Conservation (phyloP, 2,888 invertebrate genomes). For the Ophion obscuratus region DNA sequence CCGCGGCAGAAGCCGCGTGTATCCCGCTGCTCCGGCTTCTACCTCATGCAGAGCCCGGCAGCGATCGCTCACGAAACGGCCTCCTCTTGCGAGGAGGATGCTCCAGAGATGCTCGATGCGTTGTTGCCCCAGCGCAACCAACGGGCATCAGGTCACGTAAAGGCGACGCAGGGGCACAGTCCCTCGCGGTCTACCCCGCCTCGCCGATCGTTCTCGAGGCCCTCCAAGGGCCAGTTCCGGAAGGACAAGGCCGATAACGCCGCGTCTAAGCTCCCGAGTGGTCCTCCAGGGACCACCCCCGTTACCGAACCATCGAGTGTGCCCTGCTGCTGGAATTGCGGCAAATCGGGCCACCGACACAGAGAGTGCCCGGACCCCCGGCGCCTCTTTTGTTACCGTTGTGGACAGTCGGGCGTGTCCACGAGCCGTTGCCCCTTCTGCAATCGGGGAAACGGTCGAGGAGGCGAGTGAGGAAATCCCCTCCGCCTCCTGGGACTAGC, state of each 20-base stretch:
- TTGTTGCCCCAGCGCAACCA: too few species aligned
- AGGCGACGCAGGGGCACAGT: too few species aligned
- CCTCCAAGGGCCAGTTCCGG: not conserved
- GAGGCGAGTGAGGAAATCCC: constrained; percentile 25
- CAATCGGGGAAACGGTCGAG: constrained; percentile 4
- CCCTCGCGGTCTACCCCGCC: not conserved
- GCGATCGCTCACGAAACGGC: too few species aligned
- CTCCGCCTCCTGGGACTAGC: not conserved
- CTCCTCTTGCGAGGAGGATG: too few species aligned
- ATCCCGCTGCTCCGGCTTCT: too few species aligned
- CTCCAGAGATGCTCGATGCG: too few species aligned
- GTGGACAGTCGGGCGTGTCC: constrained; percentile 14
- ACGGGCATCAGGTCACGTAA: too few species aligned
- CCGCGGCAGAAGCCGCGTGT: too few species aligned
- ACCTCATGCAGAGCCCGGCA: too few species aligned
- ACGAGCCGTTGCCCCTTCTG: constrained; percentile 26
- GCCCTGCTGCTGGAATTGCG: constrained; percentile 5
- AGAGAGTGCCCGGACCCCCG: not conserved
- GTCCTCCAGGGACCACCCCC: not conserved
- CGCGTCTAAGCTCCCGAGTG: too few species aligned
- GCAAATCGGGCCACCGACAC: constrained; percentile 15
- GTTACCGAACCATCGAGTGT: not conserved
- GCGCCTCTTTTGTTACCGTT: not conserved
- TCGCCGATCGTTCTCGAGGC: not conserved
- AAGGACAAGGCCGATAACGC: too few species aligned